Evolutionary conservation across 2,888 invertebrate genomes (phyloP), one percentile per base, ranked within the genome.

Genomic region (Lissonota sp.): DNA sequence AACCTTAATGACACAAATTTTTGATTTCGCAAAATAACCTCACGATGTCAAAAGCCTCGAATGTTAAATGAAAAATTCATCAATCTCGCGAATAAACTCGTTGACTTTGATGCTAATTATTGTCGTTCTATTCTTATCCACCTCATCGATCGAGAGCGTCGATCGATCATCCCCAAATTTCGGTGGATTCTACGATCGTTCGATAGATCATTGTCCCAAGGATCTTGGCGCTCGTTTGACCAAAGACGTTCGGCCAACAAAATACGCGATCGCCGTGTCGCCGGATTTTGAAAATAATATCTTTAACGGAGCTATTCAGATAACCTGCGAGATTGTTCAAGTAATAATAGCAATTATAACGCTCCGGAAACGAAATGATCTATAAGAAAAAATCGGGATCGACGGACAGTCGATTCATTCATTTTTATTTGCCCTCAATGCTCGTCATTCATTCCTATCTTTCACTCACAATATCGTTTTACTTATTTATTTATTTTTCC

Each of bases 231-330:
- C 42, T 66, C 83, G 83, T 46, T 63, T 83, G 66, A 44, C 83
- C 6, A 63, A 73, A 37, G 66, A 76, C 5, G 70, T 82, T 46
- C 40, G 79, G 16, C 82, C 83, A 6, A 79, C 14, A 39, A 82
- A 79, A 74, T 83, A 83, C 37, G 69, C 80, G 12, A 79, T 83
- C n/a, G 82, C 83, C 4, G 49, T 83, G 14, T 82, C 70, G 8
- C 79, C 82, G 16, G 82, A 83, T 66, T 76, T 83, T 12, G 14
- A 62, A 4, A 70, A 37, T n/a, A 74, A 82, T 58, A 40, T 70
- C 5, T 83, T 82, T 62, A 73, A 73, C 42, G 83, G 83, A 62
- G 82, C 82, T 6, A 67, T 83, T 14, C 69, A 77, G 63, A 83
- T 83, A 70, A 82, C 72, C 72, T 82, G 71, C 60, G 70, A 77